phyloP scores from a whole-genome alignment of 1,140 invertebrate species.

The Drosophila orena region DNA sequence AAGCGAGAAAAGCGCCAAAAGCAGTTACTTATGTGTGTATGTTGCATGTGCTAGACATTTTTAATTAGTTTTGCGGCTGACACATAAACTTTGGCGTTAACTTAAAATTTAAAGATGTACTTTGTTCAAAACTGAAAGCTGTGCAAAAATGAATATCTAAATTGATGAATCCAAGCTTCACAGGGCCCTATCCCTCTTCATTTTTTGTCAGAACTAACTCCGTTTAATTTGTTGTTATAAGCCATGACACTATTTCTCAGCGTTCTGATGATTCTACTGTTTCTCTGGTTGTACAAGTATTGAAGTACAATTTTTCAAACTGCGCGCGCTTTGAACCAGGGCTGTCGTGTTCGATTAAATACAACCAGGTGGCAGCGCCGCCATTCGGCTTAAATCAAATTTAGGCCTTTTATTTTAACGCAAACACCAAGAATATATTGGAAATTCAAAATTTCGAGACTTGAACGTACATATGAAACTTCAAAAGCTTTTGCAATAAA shows the following conservation, averaged over 20 bases:
- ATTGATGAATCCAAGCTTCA: too few species aligned
- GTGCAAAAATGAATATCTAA: too few species aligned
- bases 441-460: too few species aligned
- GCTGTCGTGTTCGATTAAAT: background rate
- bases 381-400: background rate
- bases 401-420: too few species aligned
- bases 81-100: conserved; percentile 34
- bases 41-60: conserved; percentile 52
- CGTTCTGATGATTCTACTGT: conserved; percentile 23
- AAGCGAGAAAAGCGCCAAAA: conserved; percentile 17
- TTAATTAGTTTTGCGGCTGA: conserved; percentile 76
- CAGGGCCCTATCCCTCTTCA: too few species aligned
- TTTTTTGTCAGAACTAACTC: background rate
- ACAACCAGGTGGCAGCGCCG: background rate
- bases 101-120: background rate
- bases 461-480: too few species aligned
- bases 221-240: background rate
- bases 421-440: too few species aligned
- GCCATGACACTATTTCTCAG: conserved; percentile 23
- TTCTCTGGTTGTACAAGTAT: conserved; percentile 16
- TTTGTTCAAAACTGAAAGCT: too few species aligned
- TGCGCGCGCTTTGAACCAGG: conserved; percentile 1
- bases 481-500: background rate
- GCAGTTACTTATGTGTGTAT: conserved; percentile 7
- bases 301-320: background rate